These are phyloP conservation scores for Kobus ellipsiprymnus DNA, from an alignment of 2,113 vertebrate genomes.

Conservation along the genomic window DNA sequence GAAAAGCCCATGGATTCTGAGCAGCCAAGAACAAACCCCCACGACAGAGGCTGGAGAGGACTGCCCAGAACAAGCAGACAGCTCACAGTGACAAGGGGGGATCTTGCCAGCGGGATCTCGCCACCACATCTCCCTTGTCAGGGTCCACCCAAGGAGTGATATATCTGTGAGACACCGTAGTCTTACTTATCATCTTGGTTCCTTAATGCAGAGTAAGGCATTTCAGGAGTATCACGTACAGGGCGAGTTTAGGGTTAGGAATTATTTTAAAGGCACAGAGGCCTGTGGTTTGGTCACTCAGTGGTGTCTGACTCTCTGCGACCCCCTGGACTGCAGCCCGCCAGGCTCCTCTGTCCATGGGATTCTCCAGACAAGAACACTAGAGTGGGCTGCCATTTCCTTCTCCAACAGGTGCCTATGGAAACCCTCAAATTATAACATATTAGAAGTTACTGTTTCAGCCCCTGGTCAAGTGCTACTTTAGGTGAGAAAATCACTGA, in stretches of 20 bases:
- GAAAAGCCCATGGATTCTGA: background rate
- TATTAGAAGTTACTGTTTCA: background rate
- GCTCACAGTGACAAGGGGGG: too few species aligned
- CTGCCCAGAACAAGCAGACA: background rate
- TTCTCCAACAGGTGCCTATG: background rate
- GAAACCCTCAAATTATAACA: background rate
- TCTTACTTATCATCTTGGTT: background rate
- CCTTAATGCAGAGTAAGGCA: background rate
- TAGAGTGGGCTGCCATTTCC: background rate
- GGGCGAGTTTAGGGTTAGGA: background rate
- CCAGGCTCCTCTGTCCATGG: background rate
- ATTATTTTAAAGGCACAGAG: background rate
- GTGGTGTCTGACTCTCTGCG: background rate
- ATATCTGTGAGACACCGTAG: rapidly evolving
- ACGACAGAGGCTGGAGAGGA: background rate
- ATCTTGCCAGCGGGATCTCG: background rate
- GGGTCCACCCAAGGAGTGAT: background rate
- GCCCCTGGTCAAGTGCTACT: background rate
- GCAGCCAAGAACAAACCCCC: background rate
- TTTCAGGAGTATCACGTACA: background rate
- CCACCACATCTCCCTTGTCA: background rate
- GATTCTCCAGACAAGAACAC: background rate
- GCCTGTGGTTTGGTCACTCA: background rate
- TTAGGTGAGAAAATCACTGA: background rate
- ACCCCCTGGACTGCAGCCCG: background rate